Conservation (phyloP, 2,113 vertebrate genomes). For the Lampris megalopsis region DNA sequence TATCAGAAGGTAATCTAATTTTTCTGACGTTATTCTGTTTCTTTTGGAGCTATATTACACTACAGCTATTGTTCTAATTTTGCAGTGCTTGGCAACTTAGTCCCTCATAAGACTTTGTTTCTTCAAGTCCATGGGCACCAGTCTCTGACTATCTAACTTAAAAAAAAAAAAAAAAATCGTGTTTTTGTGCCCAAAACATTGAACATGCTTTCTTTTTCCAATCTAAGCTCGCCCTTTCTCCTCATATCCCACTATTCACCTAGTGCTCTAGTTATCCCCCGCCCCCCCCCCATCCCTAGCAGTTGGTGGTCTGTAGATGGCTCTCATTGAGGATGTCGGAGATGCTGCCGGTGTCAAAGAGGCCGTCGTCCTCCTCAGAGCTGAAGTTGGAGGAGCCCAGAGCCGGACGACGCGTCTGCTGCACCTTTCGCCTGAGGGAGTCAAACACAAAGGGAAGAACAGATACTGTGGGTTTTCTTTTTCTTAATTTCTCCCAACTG, state of each 20-base stretch:
- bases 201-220: background rate
- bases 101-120: constrained; percentile 6
- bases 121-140: constrained; percentile 28
- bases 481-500: background rate
- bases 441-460: background rate
- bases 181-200: background rate
- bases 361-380: constrained; percentile 89
- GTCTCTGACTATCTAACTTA: constrained; percentile 12
- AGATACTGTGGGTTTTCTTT: background rate
- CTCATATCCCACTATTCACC: background rate
- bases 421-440: constrained; percentile 84
- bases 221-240: background rate
- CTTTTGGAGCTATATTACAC: background rate
- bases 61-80: constrained; percentile 19
- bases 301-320: constrained; percentile 87
- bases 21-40: constrained; percentile 21
- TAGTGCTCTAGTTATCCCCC: background rate
- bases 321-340: constrained; percentile 85
- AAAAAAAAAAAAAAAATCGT: background rate
- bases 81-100: constrained; percentile 42
- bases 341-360: constrained; percentile 84
- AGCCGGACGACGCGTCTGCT: constrained; percentile 75
- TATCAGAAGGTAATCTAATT: constrained; percentile 36
- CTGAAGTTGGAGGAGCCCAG: constrained; percentile 82
- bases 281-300: constrained; percentile 67